These are phyloP conservation scores for Plutella xylostella DNA, from an alignment of 2,888 invertebrate genomes.

Conservation along the genomic window DNA sequence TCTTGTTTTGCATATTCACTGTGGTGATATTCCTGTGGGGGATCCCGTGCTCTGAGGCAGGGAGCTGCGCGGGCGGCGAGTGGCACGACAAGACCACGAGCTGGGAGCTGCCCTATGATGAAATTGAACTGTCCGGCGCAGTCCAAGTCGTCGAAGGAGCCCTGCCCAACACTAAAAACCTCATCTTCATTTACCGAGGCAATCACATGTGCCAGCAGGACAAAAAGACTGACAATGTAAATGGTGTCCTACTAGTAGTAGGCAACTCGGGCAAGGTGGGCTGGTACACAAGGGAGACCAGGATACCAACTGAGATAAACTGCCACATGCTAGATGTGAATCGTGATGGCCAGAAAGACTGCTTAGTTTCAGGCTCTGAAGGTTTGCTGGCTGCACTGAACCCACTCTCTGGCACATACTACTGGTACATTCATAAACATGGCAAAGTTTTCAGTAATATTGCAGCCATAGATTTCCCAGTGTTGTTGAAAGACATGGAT, in stretches of 20 bases:
- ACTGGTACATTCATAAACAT: slow-evolving; percentile 71
- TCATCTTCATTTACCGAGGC: slow-evolving; percentile 80
- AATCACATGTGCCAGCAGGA: slow-evolving; percentile 70
- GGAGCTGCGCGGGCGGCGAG: slow-evolving; percentile 72
- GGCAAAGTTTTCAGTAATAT: slow-evolving; percentile 62
- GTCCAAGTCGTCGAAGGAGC: slow-evolving; percentile 77
- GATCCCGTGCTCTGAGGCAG: slow-evolving; percentile 78
- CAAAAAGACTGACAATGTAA: slow-evolving; percentile 58
- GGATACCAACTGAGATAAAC: slow-evolving; percentile 78
- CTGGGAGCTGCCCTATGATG: slow-evolving; percentile 77
- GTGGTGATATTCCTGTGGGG: slow-evolving; percentile 81
- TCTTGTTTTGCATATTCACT: slow-evolving; percentile 77
- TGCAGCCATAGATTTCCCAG: slow-evolving; percentile 75
- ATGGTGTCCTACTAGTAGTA: slow-evolving; percentile 78
- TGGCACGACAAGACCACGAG: slow-evolving; percentile 72
- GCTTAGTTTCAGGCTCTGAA: slow-evolving; percentile 78
- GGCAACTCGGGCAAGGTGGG: slow-evolving; percentile 78
- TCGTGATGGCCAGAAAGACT: slow-evolving; percentile 77
- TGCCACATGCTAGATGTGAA: slow-evolving; percentile 81
- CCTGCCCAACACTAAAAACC: slow-evolving; percentile 73
- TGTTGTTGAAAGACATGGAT: slow-evolving; percentile 78
- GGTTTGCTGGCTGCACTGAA: slow-evolving; percentile 69
- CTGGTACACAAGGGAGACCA: slow-evolving; percentile 78
- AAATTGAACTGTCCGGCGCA: slow-evolving; percentile 76
- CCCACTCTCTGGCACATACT: slow-evolving; percentile 63